These are phyloP conservation scores for Eupithecia insigniata DNA, from an alignment of 2,888 invertebrate genomes.

Conservation along the genomic window DNA sequence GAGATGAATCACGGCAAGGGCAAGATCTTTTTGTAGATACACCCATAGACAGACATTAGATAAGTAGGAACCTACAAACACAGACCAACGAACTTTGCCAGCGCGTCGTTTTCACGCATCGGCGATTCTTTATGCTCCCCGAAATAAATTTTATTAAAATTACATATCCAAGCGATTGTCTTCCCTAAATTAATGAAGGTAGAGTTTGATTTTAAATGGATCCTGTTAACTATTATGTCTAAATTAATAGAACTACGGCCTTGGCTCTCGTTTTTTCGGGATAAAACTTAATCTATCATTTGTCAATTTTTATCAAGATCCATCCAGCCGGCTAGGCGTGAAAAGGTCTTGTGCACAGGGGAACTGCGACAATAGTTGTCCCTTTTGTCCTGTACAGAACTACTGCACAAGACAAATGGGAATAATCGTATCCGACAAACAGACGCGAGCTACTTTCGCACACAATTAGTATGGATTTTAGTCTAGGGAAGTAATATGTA, in stretches of 20 bases:
- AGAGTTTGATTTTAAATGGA: not conserved
- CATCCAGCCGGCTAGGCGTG: not conserved
- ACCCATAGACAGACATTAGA: too few species aligned
- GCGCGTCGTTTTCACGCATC: not conserved
- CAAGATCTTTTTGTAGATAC: too few species aligned
- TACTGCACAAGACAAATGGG: too few species aligned
- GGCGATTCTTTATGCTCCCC: not conserved
- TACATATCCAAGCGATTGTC: not conserved
- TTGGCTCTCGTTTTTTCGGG: not conserved
- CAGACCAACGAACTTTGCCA: not conserved
- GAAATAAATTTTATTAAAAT: not conserved
- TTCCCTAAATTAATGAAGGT: not conserved
- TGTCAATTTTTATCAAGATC: not conserved
- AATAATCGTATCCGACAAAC: too few species aligned
- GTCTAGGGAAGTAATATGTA: constrained; percentile 31
- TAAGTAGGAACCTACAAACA: too few species aligned
- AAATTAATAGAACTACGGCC: constrained; percentile 6
- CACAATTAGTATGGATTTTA: too few species aligned
- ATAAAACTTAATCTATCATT: not conserved
- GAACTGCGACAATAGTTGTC: too few species aligned
- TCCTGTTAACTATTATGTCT: not conserved
- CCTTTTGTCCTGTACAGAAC: too few species aligned
- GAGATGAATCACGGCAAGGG: not conserved
- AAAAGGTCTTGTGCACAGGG: too few species aligned
- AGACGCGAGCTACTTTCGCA: too few species aligned